Evolutionary conservation across 2,797 vertebrate species (phyloP).

Genomic region (Onychomys torridus): DNA sequence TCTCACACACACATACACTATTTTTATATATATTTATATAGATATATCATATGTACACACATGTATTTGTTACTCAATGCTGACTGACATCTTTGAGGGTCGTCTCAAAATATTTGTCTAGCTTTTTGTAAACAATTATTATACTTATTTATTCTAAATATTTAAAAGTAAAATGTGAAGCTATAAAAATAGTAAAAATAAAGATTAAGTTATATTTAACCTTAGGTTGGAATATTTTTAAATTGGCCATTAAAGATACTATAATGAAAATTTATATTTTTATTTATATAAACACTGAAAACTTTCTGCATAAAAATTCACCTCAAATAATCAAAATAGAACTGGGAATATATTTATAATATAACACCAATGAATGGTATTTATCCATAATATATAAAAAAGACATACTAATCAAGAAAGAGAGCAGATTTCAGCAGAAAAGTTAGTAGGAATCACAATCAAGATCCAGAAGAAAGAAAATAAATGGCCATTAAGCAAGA

Average conservation of each 20-base stretch:
- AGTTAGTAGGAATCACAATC: neutral
- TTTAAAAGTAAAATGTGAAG: neutral
- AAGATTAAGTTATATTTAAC: neutral
- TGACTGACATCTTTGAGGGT: neutral
- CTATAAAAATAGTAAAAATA: neutral
- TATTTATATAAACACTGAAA: neutral
- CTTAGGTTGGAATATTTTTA: neutral
- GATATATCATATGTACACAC: neutral
- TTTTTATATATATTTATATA: too few species aligned
- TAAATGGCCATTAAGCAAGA: neutral
- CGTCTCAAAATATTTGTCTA: neutral
- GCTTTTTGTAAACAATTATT: neutral
- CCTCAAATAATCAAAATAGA: neutral
- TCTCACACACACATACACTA: neutral
- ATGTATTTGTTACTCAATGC: too few species aligned
- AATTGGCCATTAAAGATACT: neutral
- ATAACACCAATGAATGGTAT: neutral
- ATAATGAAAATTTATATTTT: neutral
- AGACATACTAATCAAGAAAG: neutral
- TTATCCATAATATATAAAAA: neutral
- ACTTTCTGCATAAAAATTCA: neutral
- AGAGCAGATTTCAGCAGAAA: neutral
- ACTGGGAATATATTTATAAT: neutral
- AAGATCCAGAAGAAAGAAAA: neutral
- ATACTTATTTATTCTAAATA: neutral